Evolutionary conservation across 2,113 vertebrate genomes (phyloP), one percentile per base, ranked within the genome.

Genomic region (Pseudolaguvia tuberculata): DNA sequence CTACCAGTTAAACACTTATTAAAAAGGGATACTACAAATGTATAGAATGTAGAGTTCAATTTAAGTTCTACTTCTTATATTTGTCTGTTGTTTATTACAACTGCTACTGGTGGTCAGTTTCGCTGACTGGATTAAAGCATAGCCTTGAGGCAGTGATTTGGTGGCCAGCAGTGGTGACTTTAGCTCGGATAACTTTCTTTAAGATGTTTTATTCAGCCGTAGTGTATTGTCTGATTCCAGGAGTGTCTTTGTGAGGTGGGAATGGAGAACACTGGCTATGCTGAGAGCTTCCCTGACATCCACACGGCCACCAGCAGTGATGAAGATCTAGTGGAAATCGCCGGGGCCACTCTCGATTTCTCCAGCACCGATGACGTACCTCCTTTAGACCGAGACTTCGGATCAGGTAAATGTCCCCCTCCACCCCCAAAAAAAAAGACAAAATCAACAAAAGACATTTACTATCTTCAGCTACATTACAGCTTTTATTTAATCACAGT

Each of bases 321-420:
- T 83, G 93, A 95, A 78, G 93, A 94, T 45, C 86, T 95, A 88
- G 91, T 95, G 87, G 91, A 95, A 75, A 91, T 94, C 13, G 80
- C 91, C 0, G 93, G 88, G 52, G 87, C 91, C 2, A 85, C 91
- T 45, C 81, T 92, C 84, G 92, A 94, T 77, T 93, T 93, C 86
- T 88, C 90, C 65, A 72, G 86, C 82, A 89, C 86, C 14, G 93
- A 94, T 0, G 93, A 95, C 3, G 92, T 91, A 70, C 93, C 93
- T 0, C 93, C 93, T 0, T 87, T 94, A 1, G 92, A 94, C 79
- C 84, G 90, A 79, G 93, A 93, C 45, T 84, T 87, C 75, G 47
- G 52, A 68, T 88, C 85, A 88, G 92, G 93, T 94, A 61, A 65
- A 66, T 59, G 42, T 47, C 27, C 48, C n/a, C n/a, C n/a, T n/a